Percentiles rank a stretch among this genome's conserved stretches.
Conservation (phyloP, 1,140 invertebrate species). For the Plectrocnemia conspersa region DNA sequence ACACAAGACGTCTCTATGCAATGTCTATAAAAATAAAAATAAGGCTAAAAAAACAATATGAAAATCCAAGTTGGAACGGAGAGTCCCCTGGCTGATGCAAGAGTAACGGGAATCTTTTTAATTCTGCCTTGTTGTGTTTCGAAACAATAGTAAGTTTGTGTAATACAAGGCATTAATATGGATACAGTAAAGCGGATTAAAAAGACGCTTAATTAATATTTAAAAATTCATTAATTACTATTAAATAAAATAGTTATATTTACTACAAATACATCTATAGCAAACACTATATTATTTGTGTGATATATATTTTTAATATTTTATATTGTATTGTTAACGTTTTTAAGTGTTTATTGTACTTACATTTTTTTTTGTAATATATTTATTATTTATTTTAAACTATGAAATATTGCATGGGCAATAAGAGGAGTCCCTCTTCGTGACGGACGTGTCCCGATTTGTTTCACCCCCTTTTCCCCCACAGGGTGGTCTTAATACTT, state of each 20-base stretch:
- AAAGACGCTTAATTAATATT: neutral
- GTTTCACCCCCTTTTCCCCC: constrained; percentile 18
- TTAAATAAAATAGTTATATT: neutral
- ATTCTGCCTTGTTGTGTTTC: constrained; percentile 19
- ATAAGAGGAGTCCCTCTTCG: neutral
- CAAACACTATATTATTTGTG: constrained; percentile 1
- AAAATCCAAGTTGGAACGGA: constrained; percentile 1
- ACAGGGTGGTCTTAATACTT: constrained; percentile 22
- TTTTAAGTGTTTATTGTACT: neutral
- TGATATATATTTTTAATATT: constrained; percentile 4
- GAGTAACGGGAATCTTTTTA: constrained; percentile 21
- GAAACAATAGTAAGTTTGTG: constrained; percentile 25
- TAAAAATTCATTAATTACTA: neutral
- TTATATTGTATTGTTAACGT: neutral
- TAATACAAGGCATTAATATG: constrained; percentile 26
- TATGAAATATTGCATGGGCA: neutral
- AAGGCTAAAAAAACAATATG: neutral
- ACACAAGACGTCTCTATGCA: no score
- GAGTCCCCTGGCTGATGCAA: constrained; percentile 3
- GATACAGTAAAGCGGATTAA: constrained; percentile 7
- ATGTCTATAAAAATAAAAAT: constrained; percentile 3
- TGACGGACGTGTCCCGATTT: neutral
- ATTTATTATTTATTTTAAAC: neutral
- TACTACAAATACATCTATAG: constrained; percentile 1
- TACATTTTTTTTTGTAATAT: neutral